Base-by-base conservation (phyloP, 2,113 vertebrate genomes). In the Ciconia stormi region DNA sequence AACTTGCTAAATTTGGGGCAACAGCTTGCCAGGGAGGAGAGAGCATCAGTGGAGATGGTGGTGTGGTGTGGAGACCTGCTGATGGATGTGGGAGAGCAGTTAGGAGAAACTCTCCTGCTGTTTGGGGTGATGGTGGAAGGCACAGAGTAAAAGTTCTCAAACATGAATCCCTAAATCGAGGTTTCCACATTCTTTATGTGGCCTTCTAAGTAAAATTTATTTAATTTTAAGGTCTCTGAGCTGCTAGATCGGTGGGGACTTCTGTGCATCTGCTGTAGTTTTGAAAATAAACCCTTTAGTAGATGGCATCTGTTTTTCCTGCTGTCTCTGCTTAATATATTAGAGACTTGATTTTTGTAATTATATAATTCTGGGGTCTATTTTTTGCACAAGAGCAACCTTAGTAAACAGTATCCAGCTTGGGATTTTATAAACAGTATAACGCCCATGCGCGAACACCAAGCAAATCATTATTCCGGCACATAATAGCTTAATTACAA, bases 401-500 rank as follows among this genome's bases (percentile, higher is more conserved):
- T 49, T 63, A 84, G 52, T 40, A 90, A 93, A 72, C 27, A 46
- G 44, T 44, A 63, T 52, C 40, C 42, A 82, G 27, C 55, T 50
- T 92, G 61, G 34, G 23, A 56, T 87, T 92, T 73, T 81, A 59
- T n/a, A 49, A 90, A 81, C 21, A 89, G 27, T 20, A 2, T 34
- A 94, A 94, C 0, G 0, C 15, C 53, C 25, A 21, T 42, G 40
- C 2, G 0, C 12, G 16, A 88, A 47, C 27, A 49, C 27, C 44
- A 52, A 74, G 58, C 38, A 71, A 89, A 70, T 87, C 7, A 12
- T 58, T 94, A 81, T 77, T 73, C 78, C 5, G 11, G 65, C 32
- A 61, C 58, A 5, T 70, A 82, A 62, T 40, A 78, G 9, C 63
- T 93, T 95, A 85, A 95, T 94, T 93, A 83, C 74, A 93, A 95